Conservation (phyloP, 2,888 invertebrate species). For the Drosophila ustulata region DNA sequence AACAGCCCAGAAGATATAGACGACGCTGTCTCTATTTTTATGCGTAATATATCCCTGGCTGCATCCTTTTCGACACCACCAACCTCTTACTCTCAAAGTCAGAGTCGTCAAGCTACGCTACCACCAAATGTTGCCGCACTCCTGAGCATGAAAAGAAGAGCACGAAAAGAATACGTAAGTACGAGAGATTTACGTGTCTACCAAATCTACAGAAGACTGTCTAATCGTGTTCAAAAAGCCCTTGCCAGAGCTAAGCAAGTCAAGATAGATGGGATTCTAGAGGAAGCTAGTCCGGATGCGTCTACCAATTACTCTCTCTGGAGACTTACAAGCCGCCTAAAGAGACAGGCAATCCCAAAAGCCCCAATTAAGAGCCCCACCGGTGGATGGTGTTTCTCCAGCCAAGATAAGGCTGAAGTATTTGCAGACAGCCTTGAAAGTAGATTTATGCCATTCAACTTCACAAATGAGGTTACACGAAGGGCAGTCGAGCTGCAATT, state of each 20-base stretch:
- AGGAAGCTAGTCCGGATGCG: background rate
- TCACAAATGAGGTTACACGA: background rate
- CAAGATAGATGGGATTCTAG: too few species aligned
- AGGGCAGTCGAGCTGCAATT: background rate
- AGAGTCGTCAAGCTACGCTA: background rate
- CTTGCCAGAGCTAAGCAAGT: too few species aligned
- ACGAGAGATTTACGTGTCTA: background rate
- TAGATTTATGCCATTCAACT: constrained; percentile 3
- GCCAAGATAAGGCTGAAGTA: constrained; percentile 11
- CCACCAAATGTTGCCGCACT: background rate
- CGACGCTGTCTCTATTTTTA: too few species aligned
- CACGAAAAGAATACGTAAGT: background rate
- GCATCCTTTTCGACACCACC: background rate
- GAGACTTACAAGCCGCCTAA: constrained; percentile 2
- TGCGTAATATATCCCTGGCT: too few species aligned
- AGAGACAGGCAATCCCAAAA: background rate
- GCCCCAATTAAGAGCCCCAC: constrained; percentile 2
- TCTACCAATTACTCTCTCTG: constrained; percentile 4
- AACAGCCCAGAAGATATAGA: too few species aligned
- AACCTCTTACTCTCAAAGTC: background rate
- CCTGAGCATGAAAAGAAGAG: constrained; percentile 6
- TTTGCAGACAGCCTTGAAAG: background rate
- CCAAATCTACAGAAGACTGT: constrained; percentile 2
- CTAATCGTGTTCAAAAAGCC: background rate
- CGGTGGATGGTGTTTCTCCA: constrained; percentile 14